Evolutionary conservation across 2,888 invertebrate species (phyloP).

Genomic region (Xanthorhoe designata): DNA sequence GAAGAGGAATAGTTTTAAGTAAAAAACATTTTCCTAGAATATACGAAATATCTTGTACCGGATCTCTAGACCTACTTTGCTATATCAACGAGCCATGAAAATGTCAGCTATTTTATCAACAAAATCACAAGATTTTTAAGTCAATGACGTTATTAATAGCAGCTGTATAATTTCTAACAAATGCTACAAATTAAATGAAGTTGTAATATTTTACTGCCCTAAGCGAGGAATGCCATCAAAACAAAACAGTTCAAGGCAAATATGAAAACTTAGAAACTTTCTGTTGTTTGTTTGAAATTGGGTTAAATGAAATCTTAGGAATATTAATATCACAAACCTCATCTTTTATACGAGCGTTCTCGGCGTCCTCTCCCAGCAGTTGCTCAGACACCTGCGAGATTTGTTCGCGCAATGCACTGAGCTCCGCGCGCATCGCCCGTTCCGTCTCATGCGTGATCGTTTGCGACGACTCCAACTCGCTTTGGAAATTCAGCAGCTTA

Average conservation of each 20-base stretch:
- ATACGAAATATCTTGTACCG: too few species aligned
- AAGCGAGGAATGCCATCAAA: neutral
- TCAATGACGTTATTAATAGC: neutral
- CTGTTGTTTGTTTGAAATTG: neutral
- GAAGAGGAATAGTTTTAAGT: too few species aligned
- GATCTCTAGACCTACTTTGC: too few species aligned
- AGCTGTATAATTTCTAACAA: too few species aligned
- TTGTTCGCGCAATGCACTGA: constrained; percentile 64
- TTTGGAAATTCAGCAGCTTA: constrained; percentile 54
- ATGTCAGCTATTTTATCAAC: neutral
- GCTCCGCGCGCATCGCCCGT: constrained; percentile 67
- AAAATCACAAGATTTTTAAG: neutral
- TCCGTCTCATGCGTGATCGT: constrained; percentile 66
- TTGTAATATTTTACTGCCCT: neutral
- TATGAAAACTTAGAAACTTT: neutral
- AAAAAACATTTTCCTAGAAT: too few species aligned
- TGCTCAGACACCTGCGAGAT: constrained; percentile 60
- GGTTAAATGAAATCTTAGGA: neutral
- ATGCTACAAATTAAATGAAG: neutral
- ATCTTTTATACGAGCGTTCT: constrained; percentile 48
- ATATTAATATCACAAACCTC: constrained; percentile 52
- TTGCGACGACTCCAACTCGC: constrained; percentile 61
- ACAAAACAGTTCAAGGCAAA: constrained; percentile 4
- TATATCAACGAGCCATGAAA: neutral
- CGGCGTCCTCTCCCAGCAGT: constrained; percentile 59